Evolutionary conservation across 2,797 vertebrate species (phyloP), one percentile per base, ranked within the genome.

Genomic region (Podarcis lilfordi): DNA sequence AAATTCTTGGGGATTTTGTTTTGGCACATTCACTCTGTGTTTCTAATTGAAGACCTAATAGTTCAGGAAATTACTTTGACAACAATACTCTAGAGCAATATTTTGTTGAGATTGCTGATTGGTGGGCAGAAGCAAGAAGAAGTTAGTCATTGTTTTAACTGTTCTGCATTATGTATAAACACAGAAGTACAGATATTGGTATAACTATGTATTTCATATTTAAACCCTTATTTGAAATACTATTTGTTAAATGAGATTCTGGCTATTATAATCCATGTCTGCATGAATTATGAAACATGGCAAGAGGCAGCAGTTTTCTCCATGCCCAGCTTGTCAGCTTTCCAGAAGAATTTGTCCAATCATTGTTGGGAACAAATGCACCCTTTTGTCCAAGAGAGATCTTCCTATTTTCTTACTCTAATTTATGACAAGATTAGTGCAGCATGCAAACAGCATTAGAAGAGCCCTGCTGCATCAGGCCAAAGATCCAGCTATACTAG

Each of bases 111-210:
- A 82, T 71, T 77, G 17, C 2, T 23, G 68, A 37, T 68, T 69
- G n/a, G 59, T 84, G 78, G 23, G 8, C 6, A 35, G n/a, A 40
- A 79, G 13, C 6, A 0, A 1, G 81, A 32, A n/a, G 87, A 84
- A 88, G 71, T 80, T 90, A 19, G 1, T 78, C 84, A 78, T 68
- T 75, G 4, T 80, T 89, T 94, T 88, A 25, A 79, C 80, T 88
- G 64, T n/a, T 88, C 74, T 85, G 82, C 75, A n/a, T 90, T 88
- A 88, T 3, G 40, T 81, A 8, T 80, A 40, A 32, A 75, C 69
- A 74, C 10, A 35, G 43, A 27, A 29, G 25, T 71, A 35, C 50
- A n/a, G 61, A 25, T n/a, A 35, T 37, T 37, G 74, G 55, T 37
- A 8, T 66, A 37, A 64, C 27, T 19, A 43, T 29, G 8, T 32